phyloP scores from a whole-genome alignment of 1,140 invertebrate species.

The Colletes latitarsis region DNA sequence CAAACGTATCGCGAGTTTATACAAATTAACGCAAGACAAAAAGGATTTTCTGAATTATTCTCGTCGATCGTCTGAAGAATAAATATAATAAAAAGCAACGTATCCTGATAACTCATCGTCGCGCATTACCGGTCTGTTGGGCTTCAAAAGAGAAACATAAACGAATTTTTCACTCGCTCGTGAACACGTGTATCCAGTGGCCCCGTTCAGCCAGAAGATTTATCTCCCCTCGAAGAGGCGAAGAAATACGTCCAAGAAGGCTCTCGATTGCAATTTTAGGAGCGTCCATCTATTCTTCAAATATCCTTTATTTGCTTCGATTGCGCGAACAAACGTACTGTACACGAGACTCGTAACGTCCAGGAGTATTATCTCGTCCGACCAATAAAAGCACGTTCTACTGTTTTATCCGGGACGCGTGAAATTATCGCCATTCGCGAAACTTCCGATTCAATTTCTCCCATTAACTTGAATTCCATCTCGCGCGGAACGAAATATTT shows the following conservation, averaged over 20 bases:
- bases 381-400: background rate
- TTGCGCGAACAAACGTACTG: conserved; percentile 9
- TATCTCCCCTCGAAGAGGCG: background rate
- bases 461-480: background rate
- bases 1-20: too few species aligned
- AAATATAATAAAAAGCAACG: too few species aligned
- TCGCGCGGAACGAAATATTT: background rate
- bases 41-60: too few species aligned
- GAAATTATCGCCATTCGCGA: background rate
- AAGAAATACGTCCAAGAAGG: background rate
- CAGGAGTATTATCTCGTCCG: background rate
- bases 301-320: background rate
- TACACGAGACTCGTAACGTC: background rate
- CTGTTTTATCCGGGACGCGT: background rate
- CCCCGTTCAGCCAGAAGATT: conserved; percentile 5
- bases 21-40: too few species aligned
- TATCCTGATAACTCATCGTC: too few species aligned
- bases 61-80: too few species aligned
- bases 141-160: background rate
- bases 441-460: background rate
- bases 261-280: background rate
- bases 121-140: background rate
- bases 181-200: background rate
- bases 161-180: conserved; percentile 3
- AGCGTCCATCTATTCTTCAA: background rate